phyloP scores from a whole-genome alignment of 1,140 invertebrate genomes.

The Lordiphosa clarofinis region DNA sequence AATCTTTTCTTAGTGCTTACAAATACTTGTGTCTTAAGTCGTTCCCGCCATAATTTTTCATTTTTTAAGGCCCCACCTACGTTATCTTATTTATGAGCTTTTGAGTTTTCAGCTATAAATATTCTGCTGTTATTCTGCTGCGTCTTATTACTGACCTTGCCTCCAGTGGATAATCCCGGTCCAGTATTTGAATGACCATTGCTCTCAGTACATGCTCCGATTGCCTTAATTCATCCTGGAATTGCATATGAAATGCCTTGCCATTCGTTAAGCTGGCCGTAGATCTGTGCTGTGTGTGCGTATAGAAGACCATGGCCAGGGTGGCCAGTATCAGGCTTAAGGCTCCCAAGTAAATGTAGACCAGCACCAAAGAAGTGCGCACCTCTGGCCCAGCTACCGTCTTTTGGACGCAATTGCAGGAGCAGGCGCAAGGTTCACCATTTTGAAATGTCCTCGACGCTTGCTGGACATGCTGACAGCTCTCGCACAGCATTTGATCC shows the following conservation, averaged over 20 bases:
- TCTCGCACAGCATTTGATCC: slow-evolving; percentile 16
- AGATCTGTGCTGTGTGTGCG: slow-evolving; percentile 33
- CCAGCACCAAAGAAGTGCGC: slow-evolving; percentile 41
- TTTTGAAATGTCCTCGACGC: background rate
- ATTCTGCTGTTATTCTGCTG: no score
- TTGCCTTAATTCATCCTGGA: slow-evolving; percentile 39
- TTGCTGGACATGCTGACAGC: slow-evolving; percentile 24
- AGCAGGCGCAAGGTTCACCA: slow-evolving; percentile 12
- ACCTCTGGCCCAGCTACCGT: background rate
- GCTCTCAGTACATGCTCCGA: slow-evolving; percentile 48
- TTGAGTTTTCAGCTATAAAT: no score
- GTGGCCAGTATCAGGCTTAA: slow-evolving; percentile 63
- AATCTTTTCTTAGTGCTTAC: no score
- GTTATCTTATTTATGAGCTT: no score
- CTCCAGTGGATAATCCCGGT: slow-evolving; percentile 24
- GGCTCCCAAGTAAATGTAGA: slow-evolving; percentile 67
- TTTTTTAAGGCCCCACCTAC: no score
- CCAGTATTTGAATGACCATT: slow-evolving; percentile 38
- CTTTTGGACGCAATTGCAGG: slow-evolving; percentile 29
- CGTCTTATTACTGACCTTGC: slow-evolving; percentile 23
- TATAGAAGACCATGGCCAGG: slow-evolving; percentile 64
- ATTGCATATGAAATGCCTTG: slow-evolving; percentile 30
- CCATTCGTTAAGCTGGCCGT: slow-evolving; percentile 2
- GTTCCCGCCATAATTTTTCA: no score
- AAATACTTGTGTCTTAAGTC: no score